A percentile compares a stretch with the other conserved stretches of the same genome.
phyloP scores from a whole-genome alignment of 92 coral and sea anemone species.

The Actinostola sp. region DNA sequence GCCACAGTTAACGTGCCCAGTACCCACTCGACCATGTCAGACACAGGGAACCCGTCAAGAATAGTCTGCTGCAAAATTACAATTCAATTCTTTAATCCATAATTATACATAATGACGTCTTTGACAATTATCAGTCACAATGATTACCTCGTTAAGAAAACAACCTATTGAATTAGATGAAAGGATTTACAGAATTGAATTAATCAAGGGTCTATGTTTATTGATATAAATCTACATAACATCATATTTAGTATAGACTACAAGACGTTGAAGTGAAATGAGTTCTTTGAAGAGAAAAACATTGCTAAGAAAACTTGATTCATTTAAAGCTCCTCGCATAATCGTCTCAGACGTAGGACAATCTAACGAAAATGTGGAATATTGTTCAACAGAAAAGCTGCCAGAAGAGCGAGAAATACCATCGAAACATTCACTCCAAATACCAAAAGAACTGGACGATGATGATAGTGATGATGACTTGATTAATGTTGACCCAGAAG shows the following conservation, averaged over 20 bases:
- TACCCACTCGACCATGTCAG: too few species aligned
- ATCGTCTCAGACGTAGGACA: neutral
- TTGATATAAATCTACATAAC: neutral
- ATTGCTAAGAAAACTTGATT: slow-evolving; percentile 9
- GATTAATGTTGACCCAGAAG: neutral
- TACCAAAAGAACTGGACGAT: slow-evolving; percentile 15
- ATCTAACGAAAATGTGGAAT: neutral
- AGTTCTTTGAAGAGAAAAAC: slow-evolving; percentile 24
- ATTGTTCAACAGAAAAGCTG: neutral
- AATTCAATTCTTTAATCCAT: neutral
- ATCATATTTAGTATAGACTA: too few species aligned
- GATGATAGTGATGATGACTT: slow-evolving; percentile 12
- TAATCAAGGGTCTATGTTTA: slow-evolving; percentile 1
- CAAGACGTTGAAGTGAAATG: slow-evolving; percentile 2
- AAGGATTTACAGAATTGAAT: neutral
- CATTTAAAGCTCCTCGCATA: slow-evolving; percentile 10
- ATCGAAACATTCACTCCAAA: slow-evolving; percentile 5
- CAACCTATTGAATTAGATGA: slow-evolving; percentile 4
- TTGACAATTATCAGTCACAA: neutral
- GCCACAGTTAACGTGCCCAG: too few species aligned
- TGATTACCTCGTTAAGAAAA: neutral
- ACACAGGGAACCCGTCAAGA: too few species aligned
- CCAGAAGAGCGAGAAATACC: neutral
- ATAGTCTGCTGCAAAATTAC: too few species aligned
- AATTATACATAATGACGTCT: neutral